These are phyloP conservation scores for Mustelus asterias DNA, from an alignment of 2,113 vertebrate genomes.

Conservation along the genomic window DNA sequence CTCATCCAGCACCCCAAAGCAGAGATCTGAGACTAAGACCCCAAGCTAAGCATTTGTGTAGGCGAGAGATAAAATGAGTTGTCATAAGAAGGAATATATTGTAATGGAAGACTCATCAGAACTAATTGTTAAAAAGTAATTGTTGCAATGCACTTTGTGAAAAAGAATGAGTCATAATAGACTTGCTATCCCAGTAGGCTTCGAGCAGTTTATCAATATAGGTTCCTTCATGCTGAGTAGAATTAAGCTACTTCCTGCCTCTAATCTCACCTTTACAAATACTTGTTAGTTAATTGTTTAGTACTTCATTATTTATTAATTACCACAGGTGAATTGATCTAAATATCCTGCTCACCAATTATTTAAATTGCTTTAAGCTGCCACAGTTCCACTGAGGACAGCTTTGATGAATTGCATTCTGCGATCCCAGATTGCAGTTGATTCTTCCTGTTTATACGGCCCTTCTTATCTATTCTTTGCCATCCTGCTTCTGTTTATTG, in stretches of 20 bases:
- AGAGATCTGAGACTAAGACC: background rate
- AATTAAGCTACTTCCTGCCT: background rate
- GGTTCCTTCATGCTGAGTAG: background rate
- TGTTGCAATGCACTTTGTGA: background rate
- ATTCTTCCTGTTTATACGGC: background rate
- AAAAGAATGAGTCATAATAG: background rate
- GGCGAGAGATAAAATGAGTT: background rate
- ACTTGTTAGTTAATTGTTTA: background rate
- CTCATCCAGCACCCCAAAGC: background rate
- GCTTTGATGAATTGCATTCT: background rate
- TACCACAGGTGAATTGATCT: background rate
- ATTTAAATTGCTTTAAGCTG: conserved; percentile 22
- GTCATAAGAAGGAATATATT: background rate
- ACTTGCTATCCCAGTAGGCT: background rate
- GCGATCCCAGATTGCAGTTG: background rate
- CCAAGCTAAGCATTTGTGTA: background rate
- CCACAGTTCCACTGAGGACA: background rate
- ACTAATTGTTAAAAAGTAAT: background rate
- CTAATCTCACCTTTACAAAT: background rate
- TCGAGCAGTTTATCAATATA: background rate
- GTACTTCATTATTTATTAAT: background rate
- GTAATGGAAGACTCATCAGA: background rate
- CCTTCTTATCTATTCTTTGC: background rate
- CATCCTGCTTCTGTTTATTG: too few relatives aligned
- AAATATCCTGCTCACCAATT: background rate